These are phyloP conservation scores for Lithophane socia DNA, from an alignment of 2,888 invertebrate genomes.

Conservation along the genomic window DNA sequence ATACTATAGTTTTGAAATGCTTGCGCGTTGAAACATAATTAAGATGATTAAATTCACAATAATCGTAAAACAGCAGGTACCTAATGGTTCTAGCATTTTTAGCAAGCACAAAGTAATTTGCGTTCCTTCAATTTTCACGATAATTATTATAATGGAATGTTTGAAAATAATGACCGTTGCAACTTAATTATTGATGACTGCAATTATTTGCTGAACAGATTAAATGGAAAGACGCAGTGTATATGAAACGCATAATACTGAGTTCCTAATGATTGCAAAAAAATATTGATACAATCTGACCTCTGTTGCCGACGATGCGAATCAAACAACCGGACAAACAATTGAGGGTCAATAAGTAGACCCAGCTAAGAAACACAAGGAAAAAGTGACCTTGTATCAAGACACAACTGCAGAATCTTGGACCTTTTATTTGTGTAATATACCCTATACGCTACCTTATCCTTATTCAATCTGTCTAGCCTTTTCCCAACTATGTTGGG, in stretches of 20 bases:
- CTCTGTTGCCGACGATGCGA: neutral
- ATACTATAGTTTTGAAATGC: neutral
- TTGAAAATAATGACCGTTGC: constrained; percentile 27
- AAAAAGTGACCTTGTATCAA: neutral
- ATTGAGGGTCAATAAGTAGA: neutral
- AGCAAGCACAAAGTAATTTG: neutral
- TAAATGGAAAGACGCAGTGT: neutral
- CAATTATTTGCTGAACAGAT: neutral
- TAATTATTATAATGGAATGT: constrained; percentile 10
- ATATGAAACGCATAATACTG: neutral
- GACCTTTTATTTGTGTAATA: neutral
- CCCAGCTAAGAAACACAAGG: neutral
- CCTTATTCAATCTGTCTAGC: too few species aligned
- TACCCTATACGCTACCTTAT: neutral
- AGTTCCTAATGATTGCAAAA: neutral
- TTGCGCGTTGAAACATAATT: neutral
- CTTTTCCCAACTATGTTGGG: too few species aligned
- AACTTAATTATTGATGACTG: constrained; percentile 4
- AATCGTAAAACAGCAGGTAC: neutral
- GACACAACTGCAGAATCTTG: neutral
- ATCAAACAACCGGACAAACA: neutral
- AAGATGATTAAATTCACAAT: neutral
- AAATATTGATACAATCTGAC: neutral
- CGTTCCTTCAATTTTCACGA: constrained; percentile 1
- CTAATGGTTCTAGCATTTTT: neutral